Conservation (phyloP, 2,113 vertebrate species). For the Tupaia tana region DNA sequence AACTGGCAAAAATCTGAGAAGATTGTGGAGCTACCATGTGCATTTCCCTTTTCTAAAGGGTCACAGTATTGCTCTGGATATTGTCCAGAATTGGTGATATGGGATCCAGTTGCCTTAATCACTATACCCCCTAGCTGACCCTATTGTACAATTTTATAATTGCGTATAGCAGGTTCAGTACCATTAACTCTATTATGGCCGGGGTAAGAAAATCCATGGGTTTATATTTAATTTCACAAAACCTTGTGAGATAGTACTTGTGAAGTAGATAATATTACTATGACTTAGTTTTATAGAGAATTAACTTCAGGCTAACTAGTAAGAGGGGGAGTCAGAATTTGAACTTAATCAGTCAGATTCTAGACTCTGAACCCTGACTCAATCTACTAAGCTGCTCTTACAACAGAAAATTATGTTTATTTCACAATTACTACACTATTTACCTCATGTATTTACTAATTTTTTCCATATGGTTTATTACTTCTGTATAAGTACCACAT, state of each 20-base stretch:
- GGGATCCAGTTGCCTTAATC: too few relatives aligned
- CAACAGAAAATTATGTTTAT: slow-evolving; percentile 18
- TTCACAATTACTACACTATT: slow-evolving; percentile 29
- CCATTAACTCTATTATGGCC: neutral
- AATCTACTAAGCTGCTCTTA: neutral
- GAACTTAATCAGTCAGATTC: neutral
- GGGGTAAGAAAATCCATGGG: slow-evolving; percentile 24
- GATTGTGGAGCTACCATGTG: neutral
- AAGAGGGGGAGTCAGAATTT: neutral
- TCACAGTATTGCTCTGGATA: neutral
- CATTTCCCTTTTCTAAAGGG: neutral
- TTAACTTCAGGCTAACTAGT: slow-evolving; percentile 30
- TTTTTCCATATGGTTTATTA: neutral
- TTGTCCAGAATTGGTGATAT: neutral
- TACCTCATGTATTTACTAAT: slow-evolving; percentile 12
- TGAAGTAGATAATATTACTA: slow-evolving; percentile 26
- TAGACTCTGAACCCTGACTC: neutral
- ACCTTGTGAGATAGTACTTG: neutral
- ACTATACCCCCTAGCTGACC: too few relatives aligned
- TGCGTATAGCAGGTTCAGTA: neutral
- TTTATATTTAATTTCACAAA: slow-evolving; percentile 61
- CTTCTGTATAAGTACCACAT: neutral
- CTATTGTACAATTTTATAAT: neutral
- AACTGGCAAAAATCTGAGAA: neutral
- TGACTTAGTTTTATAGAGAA: neutral